A percentile compares a stretch with the other conserved stretches of the same genome.
Evolutionary conservation across 1,140 invertebrate species (phyloP).

Genomic region (Cherax quadricarinatus): DNA sequence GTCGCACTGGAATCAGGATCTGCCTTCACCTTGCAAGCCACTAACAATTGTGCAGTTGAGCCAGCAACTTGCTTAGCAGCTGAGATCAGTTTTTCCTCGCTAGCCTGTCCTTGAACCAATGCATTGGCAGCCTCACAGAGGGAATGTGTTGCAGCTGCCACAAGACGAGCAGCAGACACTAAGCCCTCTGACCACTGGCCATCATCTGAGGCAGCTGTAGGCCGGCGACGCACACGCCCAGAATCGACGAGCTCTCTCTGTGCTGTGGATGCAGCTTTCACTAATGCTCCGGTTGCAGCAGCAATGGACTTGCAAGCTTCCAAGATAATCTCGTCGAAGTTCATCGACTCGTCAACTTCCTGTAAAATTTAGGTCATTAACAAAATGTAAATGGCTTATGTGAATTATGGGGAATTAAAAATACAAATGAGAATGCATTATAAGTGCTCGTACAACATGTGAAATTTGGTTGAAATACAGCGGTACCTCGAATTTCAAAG

Average conservation of each 20-base stretch:
- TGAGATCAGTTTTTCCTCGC: slow-evolving; percentile 97
- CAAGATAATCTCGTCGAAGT: slow-evolving; percentile 99
- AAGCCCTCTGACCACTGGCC: slow-evolving; percentile 97
- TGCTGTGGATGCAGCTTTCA: slow-evolving; percentile 96
- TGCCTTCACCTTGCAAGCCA: slow-evolving; percentile 99
- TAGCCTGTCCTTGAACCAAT: slow-evolving; percentile 94
- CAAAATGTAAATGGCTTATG: not conserved
- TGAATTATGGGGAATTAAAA: too few species aligned
- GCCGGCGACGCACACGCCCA: slow-evolving; percentile 79
- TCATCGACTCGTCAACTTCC: slow-evolving; percentile 91
- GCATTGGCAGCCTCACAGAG: slow-evolving; percentile 98
- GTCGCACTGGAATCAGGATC: slow-evolving; percentile 96
- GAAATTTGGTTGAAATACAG: too few species aligned
- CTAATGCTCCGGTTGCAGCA: slow-evolving; percentile 95
- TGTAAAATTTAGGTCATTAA: slow-evolving; percentile 76
- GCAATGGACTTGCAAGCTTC: slow-evolving; percentile 99
- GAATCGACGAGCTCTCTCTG: slow-evolving; percentile 95
- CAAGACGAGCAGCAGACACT: slow-evolving; percentile 95
- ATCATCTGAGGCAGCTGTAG: slow-evolving; percentile 68
- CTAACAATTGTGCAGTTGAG: slow-evolving; percentile 96
- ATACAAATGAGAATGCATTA: too few species aligned
- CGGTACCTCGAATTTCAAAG: too few species aligned
- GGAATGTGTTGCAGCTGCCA: slow-evolving; percentile 97
- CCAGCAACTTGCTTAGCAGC: slow-evolving; percentile 97
- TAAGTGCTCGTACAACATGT: too few species aligned